Conservation (phyloP, 2,888 invertebrate species). For the Cyclophora punctaria region DNA sequence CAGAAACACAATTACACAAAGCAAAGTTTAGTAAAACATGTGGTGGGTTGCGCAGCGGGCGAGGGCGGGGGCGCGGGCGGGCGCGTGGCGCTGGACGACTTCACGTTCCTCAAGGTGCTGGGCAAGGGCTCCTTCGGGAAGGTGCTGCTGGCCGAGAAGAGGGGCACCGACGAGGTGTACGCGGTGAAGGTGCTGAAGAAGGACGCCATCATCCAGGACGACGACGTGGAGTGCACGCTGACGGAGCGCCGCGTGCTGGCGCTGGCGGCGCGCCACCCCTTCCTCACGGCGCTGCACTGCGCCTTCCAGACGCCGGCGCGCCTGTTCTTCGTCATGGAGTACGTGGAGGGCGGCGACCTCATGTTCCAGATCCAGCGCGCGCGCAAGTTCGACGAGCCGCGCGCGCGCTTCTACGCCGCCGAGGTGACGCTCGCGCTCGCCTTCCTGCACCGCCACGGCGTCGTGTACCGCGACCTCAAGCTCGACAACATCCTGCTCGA, state of each 20-base stretch:
- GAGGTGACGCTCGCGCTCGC: slow-evolving; percentile 98
- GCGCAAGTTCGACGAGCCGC: slow-evolving; percentile 96
- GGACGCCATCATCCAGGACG: slow-evolving; percentile 98
- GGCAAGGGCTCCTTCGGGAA: slow-evolving; percentile 99
- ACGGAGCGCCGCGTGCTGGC: slow-evolving; percentile 98
- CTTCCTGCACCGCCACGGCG: slow-evolving; percentile 97
- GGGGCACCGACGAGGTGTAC: slow-evolving; percentile 93
- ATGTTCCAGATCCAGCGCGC: slow-evolving; percentile 99
- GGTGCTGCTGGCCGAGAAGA: slow-evolving; percentile 97
- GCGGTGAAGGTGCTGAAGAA: slow-evolving; percentile 95
- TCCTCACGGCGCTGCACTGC: slow-evolving; percentile 96
- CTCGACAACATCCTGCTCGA: slow-evolving; percentile 98
- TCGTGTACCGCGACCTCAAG: slow-evolving; percentile 98
- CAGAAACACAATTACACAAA: too few relatives aligned
- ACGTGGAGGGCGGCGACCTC: slow-evolving; percentile 97
- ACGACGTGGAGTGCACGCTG: slow-evolving; percentile 99
- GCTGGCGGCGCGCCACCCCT: slow-evolving; percentile 97
- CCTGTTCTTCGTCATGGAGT: slow-evolving; percentile 99
- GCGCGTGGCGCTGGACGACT: slow-evolving; percentile 88
- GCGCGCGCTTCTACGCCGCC: slow-evolving; percentile 96
- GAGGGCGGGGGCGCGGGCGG: slow-evolving; percentile 25
- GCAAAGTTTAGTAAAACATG: too few relatives aligned
- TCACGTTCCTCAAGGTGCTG: slow-evolving; percentile 97
- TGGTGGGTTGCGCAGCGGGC: slow-evolving; percentile 12
- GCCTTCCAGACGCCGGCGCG: slow-evolving; percentile 98